Percentiles rank a stretch among this genome's conserved stretches.
These are phyloP conservation scores for Mormyrus lacerda DNA, from an alignment of 2,113 vertebrate species.

Conservation along the genomic window DNA sequence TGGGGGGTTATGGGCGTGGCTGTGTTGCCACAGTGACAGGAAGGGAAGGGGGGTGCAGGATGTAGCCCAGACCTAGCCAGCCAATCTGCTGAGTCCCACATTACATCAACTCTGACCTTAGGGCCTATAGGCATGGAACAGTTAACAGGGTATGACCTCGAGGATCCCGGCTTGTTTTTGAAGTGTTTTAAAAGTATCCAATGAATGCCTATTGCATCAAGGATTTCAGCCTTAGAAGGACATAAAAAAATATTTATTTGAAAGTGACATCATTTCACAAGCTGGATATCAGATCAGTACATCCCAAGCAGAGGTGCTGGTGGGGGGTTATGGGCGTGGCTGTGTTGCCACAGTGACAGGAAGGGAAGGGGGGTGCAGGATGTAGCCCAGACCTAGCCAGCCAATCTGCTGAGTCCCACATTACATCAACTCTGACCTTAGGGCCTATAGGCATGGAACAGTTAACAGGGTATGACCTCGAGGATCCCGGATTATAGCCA, in stretches of 20 bases:
- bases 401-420: not conserved
- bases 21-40: not conserved
- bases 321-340: not conserved
- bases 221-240: not conserved
- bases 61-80: not conserved
- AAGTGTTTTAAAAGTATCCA: too few species aligned
- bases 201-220: too few species aligned
- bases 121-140: slow-evolving; percentile 25
- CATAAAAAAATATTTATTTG: not conserved
- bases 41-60: not conserved
- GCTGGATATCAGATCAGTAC: not conserved
- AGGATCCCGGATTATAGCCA: not conserved
- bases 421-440: not conserved
- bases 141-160: slow-evolving; percentile 30
- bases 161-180: slow-evolving; percentile 13
- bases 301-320: not conserved
- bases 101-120: not conserved
- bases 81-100: not conserved
- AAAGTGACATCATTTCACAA: not conserved
- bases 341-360: not conserved
- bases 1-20: not conserved
- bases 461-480: slow-evolving; percentile 30
- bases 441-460: slow-evolving; percentile 25
- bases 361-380: not conserved
- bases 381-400: not conserved